Conservation (phyloP, 2,797 vertebrate genomes). For the Odontamblyopus rebecca region DNA sequence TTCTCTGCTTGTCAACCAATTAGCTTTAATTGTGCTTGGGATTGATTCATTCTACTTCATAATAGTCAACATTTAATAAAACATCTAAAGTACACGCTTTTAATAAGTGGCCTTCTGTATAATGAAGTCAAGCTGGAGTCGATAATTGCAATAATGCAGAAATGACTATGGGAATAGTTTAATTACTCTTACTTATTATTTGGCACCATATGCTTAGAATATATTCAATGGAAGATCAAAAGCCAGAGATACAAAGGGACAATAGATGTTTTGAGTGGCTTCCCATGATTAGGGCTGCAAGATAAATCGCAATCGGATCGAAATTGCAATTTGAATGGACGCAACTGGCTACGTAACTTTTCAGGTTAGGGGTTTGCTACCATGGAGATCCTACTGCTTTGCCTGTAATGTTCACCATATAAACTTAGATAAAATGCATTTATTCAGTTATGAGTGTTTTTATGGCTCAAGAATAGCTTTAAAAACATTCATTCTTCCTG, state of each 20-base stretch:
- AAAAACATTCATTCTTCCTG: too few species aligned
- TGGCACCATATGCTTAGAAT: too few species aligned
- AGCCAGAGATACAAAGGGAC: background rate
- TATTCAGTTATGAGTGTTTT: too few species aligned
- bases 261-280: background rate
- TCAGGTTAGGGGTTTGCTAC: too few species aligned
- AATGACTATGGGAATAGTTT: background rate
- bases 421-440: too few species aligned
- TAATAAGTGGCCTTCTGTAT: background rate
- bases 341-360: too few species aligned
- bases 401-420: too few species aligned
- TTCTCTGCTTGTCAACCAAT: constrained; percentile 1
- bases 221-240: background rate
- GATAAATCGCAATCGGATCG: too few species aligned
- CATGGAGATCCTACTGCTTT: too few species aligned
- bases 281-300: background rate
- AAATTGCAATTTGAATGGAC: too few species aligned
- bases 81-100: background rate
- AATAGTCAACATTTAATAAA: constrained; percentile 3
- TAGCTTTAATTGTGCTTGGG: background rate
- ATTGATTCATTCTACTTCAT: background rate
- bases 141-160: constrained; percentile 2
- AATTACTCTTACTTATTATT: background rate
- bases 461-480: too few species aligned
- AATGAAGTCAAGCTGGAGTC: background rate